A percentile compares a stretch with the other conserved stretches of the same genome.
These are phyloP conservation scores for Drosophila eugracilis DNA, from an alignment of 1,140 invertebrate genomes.

Conservation along the genomic window DNA sequence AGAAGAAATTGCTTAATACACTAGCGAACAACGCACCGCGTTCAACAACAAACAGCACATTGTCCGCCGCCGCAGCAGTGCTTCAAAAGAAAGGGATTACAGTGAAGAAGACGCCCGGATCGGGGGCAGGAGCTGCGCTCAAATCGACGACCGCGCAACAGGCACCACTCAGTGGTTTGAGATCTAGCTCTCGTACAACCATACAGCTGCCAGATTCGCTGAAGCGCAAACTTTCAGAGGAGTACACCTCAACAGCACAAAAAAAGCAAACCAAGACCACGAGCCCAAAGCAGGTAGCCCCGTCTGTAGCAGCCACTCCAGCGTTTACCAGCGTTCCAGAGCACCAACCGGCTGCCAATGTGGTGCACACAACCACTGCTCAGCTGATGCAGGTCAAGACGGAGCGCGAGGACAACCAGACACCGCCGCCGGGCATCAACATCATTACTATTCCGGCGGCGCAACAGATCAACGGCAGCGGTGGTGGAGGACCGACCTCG, in stretches of 20 bases:
- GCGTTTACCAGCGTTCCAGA: constrained; percentile 3
- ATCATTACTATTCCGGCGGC: constrained; percentile 79
- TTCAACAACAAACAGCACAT: constrained; percentile 26
- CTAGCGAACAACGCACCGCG: constrained; percentile 61
- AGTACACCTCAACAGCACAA: constrained; percentile 31
- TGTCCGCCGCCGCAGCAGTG: constrained; percentile 71
- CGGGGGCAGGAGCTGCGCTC: constrained; percentile 1
- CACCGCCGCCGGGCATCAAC: constrained; percentile 74
- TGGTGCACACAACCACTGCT: constrained; percentile 71
- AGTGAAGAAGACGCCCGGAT: constrained; percentile 65
- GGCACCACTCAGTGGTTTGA: constrained; percentile 7
- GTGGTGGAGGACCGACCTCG: constrained; percentile 56
- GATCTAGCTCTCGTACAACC: constrained; percentile 51
- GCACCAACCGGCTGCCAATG: constrained; percentile 11
- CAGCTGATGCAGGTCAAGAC: constrained; percentile 70
- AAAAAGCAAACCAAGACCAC: constrained; percentile 52
- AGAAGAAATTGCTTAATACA: constrained; percentile 77
- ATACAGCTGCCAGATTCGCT: constrained; percentile 77
- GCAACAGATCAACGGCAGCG: constrained; percentile 64
- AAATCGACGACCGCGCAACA: constrained; percentile 24
- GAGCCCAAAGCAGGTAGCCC: constrained; percentile 47
- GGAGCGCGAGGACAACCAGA: constrained; percentile 63
- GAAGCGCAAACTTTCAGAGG: constrained; percentile 76
- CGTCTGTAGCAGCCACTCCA: background rate
- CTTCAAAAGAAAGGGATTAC: constrained; percentile 81